A percentile compares a stretch with the other conserved stretches of the same genome.
Evolutionary conservation across 2,797 vertebrate genomes (phyloP).

Genomic region (Coranthus polyacanthus): DNA sequence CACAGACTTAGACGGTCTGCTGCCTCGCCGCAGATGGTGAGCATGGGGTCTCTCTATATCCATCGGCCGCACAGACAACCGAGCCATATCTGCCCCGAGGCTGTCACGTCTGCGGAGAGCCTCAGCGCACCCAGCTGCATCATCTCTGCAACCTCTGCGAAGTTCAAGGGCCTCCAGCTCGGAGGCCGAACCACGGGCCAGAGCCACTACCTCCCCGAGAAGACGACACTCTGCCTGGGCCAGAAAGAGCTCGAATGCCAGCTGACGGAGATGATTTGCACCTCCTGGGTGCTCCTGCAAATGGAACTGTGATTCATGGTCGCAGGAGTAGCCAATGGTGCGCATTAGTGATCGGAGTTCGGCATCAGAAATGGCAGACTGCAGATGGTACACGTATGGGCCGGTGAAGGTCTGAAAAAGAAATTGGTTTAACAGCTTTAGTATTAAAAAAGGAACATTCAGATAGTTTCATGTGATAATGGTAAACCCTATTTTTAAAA

Average conservation of each 20-base stretch:
- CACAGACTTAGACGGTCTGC: constrained; percentile 94
- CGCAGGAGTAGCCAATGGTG: constrained; percentile 93
- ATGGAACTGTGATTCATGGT: constrained; percentile 87
- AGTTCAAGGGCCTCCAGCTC: constrained; percentile 92
- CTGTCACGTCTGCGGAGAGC: constrained; percentile 90
- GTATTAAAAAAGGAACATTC: constrained; percentile 3
- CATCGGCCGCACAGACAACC: constrained; percentile 88
- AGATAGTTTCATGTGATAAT: constrained; percentile 3
- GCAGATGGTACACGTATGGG: constrained; percentile 96
- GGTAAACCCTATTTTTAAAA: not conserved
- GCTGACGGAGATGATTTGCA: constrained; percentile 81
- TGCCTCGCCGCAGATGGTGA: constrained; percentile 92
- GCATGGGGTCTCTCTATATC: constrained; percentile 92
- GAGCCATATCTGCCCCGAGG: constrained; percentile 87
- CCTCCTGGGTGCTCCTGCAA: constrained; percentile 81
- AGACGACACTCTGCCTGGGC: constrained; percentile 96
- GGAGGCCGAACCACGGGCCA: constrained; percentile 91
- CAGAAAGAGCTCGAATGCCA: constrained; percentile 95
- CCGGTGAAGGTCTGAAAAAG: constrained; percentile 94
- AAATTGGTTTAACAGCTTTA: constrained; percentile 23
- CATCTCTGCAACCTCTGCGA: constrained; percentile 89
- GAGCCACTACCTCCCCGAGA: constrained; percentile 91
- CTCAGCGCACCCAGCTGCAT: constrained; percentile 91
- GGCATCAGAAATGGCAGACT: constrained; percentile 91
- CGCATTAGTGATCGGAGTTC: constrained; percentile 91